Conservation (phyloP, 35 echinoderm and acorn worm genomes). For the Ptychodera flava region DNA sequence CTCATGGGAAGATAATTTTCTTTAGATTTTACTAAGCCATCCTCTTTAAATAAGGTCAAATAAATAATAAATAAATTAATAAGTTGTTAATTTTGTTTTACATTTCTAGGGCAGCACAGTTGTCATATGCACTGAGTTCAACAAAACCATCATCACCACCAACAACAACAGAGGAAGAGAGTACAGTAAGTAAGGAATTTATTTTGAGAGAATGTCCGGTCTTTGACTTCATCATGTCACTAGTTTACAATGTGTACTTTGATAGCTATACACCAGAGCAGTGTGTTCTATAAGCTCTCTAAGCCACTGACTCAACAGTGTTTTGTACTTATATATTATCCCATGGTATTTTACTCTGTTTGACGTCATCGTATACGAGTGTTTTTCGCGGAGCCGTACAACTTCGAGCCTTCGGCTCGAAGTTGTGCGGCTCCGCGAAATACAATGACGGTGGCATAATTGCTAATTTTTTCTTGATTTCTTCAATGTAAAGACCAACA, state of each 20-base stretch:
- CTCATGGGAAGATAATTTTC: neutral
- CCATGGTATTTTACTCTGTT: too few species aligned
- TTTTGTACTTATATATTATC: neutral
- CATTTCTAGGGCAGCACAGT: conserved; percentile 77
- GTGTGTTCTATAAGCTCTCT: neutral
- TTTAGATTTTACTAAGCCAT: too few species aligned
- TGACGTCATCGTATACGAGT: too few species aligned
- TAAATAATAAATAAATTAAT: too few species aligned
- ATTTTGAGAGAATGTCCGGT: neutral
- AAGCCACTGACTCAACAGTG: neutral
- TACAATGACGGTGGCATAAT: too few species aligned
- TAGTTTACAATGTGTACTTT: neutral
- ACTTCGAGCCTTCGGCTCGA: too few species aligned
- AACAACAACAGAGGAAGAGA: conserved; percentile 2
- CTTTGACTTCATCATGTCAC: neutral
- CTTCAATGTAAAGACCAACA: too few species aligned
- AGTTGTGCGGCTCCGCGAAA: too few species aligned
- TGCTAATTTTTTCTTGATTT: too few species aligned
- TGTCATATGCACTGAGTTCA: conserved; percentile 67
- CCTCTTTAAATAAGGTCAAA: too few species aligned
- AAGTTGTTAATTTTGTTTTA: conserved; percentile 6
- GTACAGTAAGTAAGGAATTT: neutral
- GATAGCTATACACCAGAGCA: neutral
- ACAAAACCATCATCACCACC: conserved; percentile 27
- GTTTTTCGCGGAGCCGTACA: too few species aligned